Base-by-base conservation (phyloP, 92 coral and sea anemone genomes). In the Parazoanthus swiftii region DNA sequence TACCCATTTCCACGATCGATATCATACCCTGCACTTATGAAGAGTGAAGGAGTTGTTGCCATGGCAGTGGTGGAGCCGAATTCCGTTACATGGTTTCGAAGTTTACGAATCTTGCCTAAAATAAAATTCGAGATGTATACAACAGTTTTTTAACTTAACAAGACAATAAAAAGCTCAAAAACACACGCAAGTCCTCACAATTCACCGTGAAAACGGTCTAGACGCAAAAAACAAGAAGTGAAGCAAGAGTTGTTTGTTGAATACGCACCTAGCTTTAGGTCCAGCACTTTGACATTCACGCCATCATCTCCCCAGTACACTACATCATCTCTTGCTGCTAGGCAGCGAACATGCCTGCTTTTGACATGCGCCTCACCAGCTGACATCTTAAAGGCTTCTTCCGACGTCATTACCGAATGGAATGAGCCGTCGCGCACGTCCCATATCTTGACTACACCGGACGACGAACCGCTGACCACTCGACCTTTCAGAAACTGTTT, bases 251-350 rank as follows among this genome's bases (percentile, higher is more conserved):
- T 29, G 33, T 29, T 29, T 29, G 33, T 29, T 6, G 13, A 26
- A 13, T 18, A 76, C 85, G 15, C 65, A 97, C 99, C 99, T 70
- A 96, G 90, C 35, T 93, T 89, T 67, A 97, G 37, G 58, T 97
- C 98, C 93, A 97, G 79, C 21, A 92, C 99, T 81, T 97, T 97
- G n/a, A 97, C 85, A 81, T 97, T 97, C 20, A 94, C 93, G 42
- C 99, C 99, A 56, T 94, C 96, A 79, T 97, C 99, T 76, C 99
- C 99, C 99, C 99, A 97, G 91, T 97, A 97, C 65, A 95, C 93
- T 8, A 85, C 79, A 68, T 95, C 92, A 48, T 92, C 96, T 37
- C 91, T 91, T 39, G 99, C 91, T 85, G 99, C 97, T 70, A 97
- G 78, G 91, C 98, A 97, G 82, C 96, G 95, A 21, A 97, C 89